These are phyloP conservation scores for Chelmon rostratus DNA, from an alignment of 2,797 vertebrate species.

Conservation along the genomic window DNA sequence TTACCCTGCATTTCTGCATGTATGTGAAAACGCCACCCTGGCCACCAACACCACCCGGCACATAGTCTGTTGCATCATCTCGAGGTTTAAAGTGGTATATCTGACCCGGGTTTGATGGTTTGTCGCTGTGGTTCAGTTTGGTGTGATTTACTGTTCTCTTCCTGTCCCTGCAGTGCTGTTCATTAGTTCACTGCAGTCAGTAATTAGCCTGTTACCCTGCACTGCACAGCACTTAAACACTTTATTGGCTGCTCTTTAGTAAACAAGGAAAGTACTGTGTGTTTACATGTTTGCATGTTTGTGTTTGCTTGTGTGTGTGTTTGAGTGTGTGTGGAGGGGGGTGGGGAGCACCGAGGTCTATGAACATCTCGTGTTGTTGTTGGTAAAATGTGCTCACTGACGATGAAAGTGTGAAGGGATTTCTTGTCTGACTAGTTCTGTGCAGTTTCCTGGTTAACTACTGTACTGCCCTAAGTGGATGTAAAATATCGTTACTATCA, in stretches of 20 bases:
- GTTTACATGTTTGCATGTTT: conserved; percentile 13
- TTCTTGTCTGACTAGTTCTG: not conserved
- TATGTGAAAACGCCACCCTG: too few relatives aligned
- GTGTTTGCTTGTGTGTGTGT: not conserved
- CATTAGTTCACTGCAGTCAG: conserved; percentile 51
- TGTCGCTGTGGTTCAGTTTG: not conserved
- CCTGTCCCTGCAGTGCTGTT: conserved; percentile 22
- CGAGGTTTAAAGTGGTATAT: not conserved
- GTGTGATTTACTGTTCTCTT: conserved; percentile 10
- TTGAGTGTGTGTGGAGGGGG: conserved; percentile 15
- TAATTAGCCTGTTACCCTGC: conserved; percentile 53
- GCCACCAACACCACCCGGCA: not conserved
- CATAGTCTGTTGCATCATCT: not conserved
- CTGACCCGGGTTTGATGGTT: not conserved
- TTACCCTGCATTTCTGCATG: too few relatives aligned
- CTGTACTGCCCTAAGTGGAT: not conserved
- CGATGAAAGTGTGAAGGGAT: not conserved
- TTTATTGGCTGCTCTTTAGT: conserved; percentile 57
- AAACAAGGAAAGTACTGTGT: conserved; percentile 64
- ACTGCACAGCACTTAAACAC: conserved; percentile 61
- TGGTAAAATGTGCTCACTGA: conserved; percentile 13
- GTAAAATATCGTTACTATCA: not conserved
- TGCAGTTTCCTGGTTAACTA: not conserved
- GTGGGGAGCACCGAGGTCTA: conserved; percentile 6
- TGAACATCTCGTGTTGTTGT: conserved; percentile 49